Evolutionary conservation across 2,888 invertebrate species (phyloP), one percentile per base, ranked within the genome.

Genomic region (Drosophila borborema): DNA sequence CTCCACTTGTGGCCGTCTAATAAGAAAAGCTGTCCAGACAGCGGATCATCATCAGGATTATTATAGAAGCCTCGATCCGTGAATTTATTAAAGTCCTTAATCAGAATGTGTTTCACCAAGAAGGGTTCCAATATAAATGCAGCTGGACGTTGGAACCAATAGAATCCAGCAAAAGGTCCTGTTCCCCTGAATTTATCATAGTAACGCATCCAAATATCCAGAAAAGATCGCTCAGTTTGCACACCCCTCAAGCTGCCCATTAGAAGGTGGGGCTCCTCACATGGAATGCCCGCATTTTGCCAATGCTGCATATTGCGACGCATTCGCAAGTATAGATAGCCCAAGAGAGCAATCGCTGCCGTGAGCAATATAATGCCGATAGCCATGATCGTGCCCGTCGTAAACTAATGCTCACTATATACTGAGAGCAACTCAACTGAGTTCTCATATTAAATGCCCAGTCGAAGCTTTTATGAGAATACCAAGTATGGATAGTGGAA

Each of bases 1-100:
- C 91, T 93, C 94, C 94, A 94, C 36, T 75, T 87, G 3, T 82
- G 80, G 0, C 93, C 94, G 28, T 92, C 92, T 38, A 93, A 66
- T 5, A 90, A 46, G 54, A 93, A 91, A 3, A 94, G 69, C 63
- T 92, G 91, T 0, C 84, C 93, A 0, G 91, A 77, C 2, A 94
- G 62, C 0, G 94, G 94, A 72, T 94, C 93, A 59, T 91, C 88
- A 10, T 91, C 82, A 9, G 91, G 89, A 59, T 93, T 92, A 16
- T 78, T 61, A 18, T 74, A 91, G 23, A 92, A 71, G 0, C 92
- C 92, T 3, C 93, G 92, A 76, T 93, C 92, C 1, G 89, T 86
- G 72, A 94, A 94, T 54, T 92, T 89, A 1, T 76, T 62, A 28
- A 92, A 92, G 31, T 92, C 92, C 36, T 87, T 92, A 4, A 92